A percentile compares a stretch with the other conserved stretches of the same genome.
phyloP scores from a whole-genome alignment of 1,140 invertebrate species.

The Macrotrachela quadricornifera region DNA sequence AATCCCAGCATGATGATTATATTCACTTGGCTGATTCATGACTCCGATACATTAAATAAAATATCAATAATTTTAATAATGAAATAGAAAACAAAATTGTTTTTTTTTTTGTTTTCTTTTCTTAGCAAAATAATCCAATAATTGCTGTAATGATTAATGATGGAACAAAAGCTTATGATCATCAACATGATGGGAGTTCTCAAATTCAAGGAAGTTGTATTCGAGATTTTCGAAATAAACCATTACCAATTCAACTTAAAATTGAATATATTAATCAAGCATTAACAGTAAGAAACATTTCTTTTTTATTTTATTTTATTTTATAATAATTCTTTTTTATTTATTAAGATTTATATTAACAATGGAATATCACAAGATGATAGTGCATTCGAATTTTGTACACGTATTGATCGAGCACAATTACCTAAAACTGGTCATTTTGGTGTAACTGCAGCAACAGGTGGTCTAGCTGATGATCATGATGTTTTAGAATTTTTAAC shows the following conservation, averaged over 20 bases:
- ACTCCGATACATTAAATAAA: too few relatives aligned
- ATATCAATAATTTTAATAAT: too few relatives aligned
- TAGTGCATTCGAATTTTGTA: slow-evolving; percentile 50
- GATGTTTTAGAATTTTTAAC: slow-evolving; percentile 79
- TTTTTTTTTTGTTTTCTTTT: not conserved
- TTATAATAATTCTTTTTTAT: too few relatives aligned
- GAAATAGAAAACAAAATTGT: too few relatives aligned
- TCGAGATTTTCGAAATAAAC: slow-evolving; percentile 90
- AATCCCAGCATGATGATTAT: too few relatives aligned
- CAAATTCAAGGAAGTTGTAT: slow-evolving; percentile 81
- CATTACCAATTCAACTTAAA: slow-evolving; percentile 68
- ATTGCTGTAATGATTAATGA: slow-evolving; percentile 90
- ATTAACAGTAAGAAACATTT: slow-evolving; percentile 43
- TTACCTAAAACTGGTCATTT: slow-evolving; percentile 69
- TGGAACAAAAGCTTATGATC: slow-evolving; percentile 72
- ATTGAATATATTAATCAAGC: slow-evolving; percentile 85
- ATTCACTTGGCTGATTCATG: too few relatives aligned
- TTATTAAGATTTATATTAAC: too few relatives aligned
- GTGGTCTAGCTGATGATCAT: slow-evolving; percentile 66
- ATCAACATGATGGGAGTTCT: slow-evolving; percentile 69
- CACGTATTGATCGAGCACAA: slow-evolving; percentile 65
- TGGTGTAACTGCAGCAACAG: slow-evolving; percentile 87
- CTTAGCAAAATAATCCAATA: slow-evolving; percentile 78
- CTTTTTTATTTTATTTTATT: too few relatives aligned
- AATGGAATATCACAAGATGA: too few relatives aligned